A percentile compares a stretch with the other conserved stretches of the same genome.
These are phyloP conservation scores for Diplolepis rosae DNA, from an alignment of 2,888 invertebrate genomes.

Conservation along the genomic window DNA sequence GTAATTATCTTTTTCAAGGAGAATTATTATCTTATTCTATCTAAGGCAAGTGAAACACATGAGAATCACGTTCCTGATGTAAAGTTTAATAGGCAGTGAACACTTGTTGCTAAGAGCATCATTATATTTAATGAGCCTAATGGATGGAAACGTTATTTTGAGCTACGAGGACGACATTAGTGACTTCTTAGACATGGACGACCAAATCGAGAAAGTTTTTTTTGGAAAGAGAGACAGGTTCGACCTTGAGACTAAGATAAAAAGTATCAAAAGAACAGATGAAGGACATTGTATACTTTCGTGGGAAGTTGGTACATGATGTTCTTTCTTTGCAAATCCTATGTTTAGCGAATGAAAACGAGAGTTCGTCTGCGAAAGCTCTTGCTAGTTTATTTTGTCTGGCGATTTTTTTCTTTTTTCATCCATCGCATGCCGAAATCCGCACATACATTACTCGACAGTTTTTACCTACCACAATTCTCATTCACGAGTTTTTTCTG, in stretches of 20 bases:
- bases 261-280: constrained; percentile 1
- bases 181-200: background rate
- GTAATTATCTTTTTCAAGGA: background rate
- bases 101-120: background rate
- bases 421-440: background rate
- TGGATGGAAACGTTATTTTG: background rate
- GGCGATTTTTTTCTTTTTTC: background rate
- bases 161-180: background rate
- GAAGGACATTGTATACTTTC: constrained; percentile 11
- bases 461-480: background rate
- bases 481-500: background rate
- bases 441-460: background rate
- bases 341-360: constrained; percentile 14
- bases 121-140: constrained; percentile 15
- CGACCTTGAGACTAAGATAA: constrained; percentile 22
- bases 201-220: constrained; percentile 29
- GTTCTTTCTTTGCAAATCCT: constrained; percentile 6
- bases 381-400: constrained; percentile 21
- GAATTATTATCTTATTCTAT: background rate
- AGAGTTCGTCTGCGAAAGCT: constrained; percentile 8
- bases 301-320: background rate
- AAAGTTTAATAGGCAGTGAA: background rate
- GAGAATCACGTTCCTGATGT: constrained; percentile 8
- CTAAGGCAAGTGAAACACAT: background rate
- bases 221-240: background rate